phyloP scores from a whole-genome alignment of 1,140 invertebrate genomes.

The Drosophila simulans region DNA sequence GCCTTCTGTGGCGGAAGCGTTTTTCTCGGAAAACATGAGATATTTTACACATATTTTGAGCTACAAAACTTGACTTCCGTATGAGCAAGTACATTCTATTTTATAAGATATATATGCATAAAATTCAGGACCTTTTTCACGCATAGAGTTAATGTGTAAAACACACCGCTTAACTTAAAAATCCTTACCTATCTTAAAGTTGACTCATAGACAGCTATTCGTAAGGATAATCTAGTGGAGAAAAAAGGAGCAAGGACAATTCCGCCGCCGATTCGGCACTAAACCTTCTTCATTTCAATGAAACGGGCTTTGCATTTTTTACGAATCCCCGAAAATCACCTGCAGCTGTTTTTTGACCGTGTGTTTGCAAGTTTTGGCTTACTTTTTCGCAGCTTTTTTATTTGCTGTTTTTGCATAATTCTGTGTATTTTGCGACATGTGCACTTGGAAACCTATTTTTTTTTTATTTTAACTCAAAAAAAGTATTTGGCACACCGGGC shows the following conservation, averaged over 20 bases:
- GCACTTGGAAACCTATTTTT: conserved; percentile 23
- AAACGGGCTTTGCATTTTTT: conserved; percentile 59
- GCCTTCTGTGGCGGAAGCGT: conserved; percentile 67
- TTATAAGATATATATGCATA: too few relatives aligned
- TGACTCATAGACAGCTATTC: conserved; percentile 15
- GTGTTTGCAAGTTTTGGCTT: conserved; percentile 44
- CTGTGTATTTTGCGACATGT: conserved; percentile 59
- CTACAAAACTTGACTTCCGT: not conserved
- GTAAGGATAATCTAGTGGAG: conserved; percentile 14
- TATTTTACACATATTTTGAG: conserved; percentile 3
- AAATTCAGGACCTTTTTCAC: too few relatives aligned
- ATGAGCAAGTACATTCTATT: not conserved
- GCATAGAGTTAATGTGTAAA: too few relatives aligned
- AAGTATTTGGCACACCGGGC: conserved; percentile 27
- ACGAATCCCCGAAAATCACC: conserved; percentile 63
- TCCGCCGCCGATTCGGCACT: conserved; percentile 16
- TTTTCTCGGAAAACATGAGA: conserved; percentile 27
- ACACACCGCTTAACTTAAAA: too few relatives aligned
- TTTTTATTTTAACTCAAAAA: conserved; percentile 39
- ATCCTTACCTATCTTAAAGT: conserved; percentile 1
- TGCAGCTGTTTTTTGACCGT: conserved; percentile 65
- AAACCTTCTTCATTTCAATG: conserved; percentile 51
- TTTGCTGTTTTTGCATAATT: conserved; percentile 43
- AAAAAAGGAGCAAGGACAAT: not conserved
- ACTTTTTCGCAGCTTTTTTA: conserved; percentile 28